These are phyloP conservation scores for Mechanitis messenoides DNA, from an alignment of 2,888 invertebrate species.

Conservation along the genomic window DNA sequence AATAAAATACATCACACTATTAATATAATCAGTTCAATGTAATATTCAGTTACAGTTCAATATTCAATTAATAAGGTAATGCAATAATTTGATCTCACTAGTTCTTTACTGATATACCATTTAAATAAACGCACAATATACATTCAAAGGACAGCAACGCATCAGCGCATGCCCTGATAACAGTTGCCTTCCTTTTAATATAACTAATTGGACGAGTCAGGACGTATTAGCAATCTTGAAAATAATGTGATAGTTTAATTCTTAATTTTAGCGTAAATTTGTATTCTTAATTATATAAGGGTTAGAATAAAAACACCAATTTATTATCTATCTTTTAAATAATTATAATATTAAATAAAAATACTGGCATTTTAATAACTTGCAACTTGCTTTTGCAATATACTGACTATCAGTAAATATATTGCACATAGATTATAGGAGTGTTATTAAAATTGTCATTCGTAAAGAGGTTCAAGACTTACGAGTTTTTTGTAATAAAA, in stretches of 20 bases:
- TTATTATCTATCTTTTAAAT: slow-evolving; percentile 2
- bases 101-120: not conserved
- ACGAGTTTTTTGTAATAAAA: slow-evolving; percentile 60
- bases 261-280: not conserved
- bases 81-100: slow-evolving; percentile 4
- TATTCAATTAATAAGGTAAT: not conserved
- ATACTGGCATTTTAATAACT: not conserved
- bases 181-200: too few relatives aligned
- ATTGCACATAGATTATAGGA: not conserved
- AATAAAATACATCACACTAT: not conserved
- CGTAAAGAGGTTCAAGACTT: slow-evolving; percentile 56
- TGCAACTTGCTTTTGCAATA: not conserved
- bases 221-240: slow-evolving; percentile 1
- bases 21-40: too few relatives aligned
- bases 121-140: not conserved
- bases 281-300: not conserved
- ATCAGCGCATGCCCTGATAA: too few relatives aligned
- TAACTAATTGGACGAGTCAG: slow-evolving; percentile 1
- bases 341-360: not conserved
- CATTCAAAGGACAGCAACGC: not conserved
- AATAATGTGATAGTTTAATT: slow-evolving; percentile 3
- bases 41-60: not conserved
- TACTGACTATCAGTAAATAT: not conserved
- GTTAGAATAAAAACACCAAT: slow-evolving; percentile 1
- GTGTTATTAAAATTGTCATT: slow-evolving; percentile 15